Evolutionary conservation across 2,113 vertebrate genomes (phyloP).

Genomic region (Rattus rattus): DNA sequence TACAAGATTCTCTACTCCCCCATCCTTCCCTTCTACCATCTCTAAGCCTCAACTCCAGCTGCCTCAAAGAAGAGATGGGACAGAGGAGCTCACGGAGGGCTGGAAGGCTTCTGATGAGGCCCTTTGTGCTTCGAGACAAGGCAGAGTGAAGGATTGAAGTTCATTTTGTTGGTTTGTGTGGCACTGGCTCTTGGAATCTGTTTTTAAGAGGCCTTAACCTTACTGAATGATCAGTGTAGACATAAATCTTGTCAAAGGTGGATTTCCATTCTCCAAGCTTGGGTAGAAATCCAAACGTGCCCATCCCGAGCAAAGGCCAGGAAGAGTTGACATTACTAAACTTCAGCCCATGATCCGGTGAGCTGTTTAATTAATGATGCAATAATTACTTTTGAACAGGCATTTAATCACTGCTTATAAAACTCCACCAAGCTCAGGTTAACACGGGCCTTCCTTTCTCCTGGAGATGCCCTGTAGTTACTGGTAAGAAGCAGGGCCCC

Average conservation of each 20-base stretch:
- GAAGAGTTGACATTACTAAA: too few species aligned
- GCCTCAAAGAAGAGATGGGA: background rate
- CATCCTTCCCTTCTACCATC: accelerated
- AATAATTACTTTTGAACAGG: slow-evolving; percentile 56
- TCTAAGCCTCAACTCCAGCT: background rate
- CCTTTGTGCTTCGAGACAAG: background rate
- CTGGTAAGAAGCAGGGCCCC: background rate
- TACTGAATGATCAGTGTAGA: background rate
- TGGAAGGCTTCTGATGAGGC: accelerated
- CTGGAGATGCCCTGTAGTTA: background rate
- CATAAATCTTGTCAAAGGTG: background rate
- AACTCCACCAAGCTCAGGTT: background rate
- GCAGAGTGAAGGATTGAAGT: too few species aligned
- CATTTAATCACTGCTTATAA: slow-evolving; percentile 56
- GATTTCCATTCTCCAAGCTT: background rate
- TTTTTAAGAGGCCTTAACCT: slow-evolving; percentile 9
- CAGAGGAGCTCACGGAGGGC: background rate
- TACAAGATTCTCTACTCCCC: background rate
- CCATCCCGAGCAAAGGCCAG: background rate
- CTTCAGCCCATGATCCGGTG: background rate
- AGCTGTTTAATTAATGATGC: slow-evolving; percentile 14
- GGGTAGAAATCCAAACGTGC: background rate
- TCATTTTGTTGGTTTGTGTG: background rate
- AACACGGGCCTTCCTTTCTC: background rate
- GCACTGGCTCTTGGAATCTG: background rate